Conservation (phyloP, 2,888 invertebrate genomes). For the Epistrophe grossulariae region DNA sequence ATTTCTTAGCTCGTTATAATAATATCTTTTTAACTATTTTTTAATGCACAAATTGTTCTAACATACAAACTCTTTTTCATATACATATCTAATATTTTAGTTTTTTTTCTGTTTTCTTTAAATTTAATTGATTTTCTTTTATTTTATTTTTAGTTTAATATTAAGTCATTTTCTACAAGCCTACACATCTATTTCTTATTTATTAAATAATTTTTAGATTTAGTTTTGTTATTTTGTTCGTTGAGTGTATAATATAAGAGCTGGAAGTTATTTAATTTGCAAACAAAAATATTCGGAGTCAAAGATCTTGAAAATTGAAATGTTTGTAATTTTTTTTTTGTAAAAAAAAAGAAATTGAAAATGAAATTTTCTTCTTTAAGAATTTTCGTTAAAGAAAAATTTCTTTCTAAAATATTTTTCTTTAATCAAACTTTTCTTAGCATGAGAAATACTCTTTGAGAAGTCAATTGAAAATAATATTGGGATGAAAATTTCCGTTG, state of each 20-base stretch:
- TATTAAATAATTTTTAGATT: neutral
- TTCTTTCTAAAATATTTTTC: no score
- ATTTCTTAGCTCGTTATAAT: conserved; percentile 26
- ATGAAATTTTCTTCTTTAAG: no score
- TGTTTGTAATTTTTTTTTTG: no score
- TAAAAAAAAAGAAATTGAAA: no score
- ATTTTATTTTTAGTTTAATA: neutral
- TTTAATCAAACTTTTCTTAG: no score
- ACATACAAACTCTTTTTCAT: conserved; percentile 19
- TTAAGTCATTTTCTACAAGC: conserved; percentile 13
- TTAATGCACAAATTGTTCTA: conserved; percentile 33
- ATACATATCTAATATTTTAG: conserved; percentile 1
- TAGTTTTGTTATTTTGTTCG: neutral
- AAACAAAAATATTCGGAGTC: neutral
- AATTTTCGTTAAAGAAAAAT: no score
- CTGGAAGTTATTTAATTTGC: neutral
- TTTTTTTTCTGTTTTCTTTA: neutral
- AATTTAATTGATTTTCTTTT: neutral
- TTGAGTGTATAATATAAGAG: neutral
- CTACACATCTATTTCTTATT: conserved; percentile 1
- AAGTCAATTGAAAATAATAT: no score
- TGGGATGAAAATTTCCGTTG: no score
- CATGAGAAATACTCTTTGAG: no score
- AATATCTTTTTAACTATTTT: neutral
- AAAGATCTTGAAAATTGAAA: no score